Evolutionary conservation across 1,140 invertebrate species (phyloP), one percentile per base, ranked within the genome.

Genomic region (Uloborus diversus): DNA sequence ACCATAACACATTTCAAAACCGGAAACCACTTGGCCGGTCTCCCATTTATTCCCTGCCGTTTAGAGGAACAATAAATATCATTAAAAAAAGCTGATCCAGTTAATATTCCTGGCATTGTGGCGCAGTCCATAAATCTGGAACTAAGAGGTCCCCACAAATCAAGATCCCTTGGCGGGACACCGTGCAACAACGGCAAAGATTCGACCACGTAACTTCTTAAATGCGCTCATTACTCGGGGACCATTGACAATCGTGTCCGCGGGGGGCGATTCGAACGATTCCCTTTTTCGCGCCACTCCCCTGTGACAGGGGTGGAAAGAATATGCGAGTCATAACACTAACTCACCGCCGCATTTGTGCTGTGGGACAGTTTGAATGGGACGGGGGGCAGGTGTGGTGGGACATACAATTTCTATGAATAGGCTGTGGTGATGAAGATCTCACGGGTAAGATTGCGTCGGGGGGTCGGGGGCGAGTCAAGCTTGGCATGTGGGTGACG

Each of bases 261-360:
- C 9, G 37, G 37, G 37, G 37, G 37, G 9, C 17, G 37, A 13
- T 9, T 42, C 37, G 17, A 17, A 42, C 37, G 17, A 9, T 42
- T 17, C 37, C 17, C 37, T 42, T 13, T 42, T 42, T 23, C 33
- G 35, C 33, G 42, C 61, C 33, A n/a, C n/a, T 64, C 33, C n/a
- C 37, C 23, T 13, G 7, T 9, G 3, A 11, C 23, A 30, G 64
- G 30, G 30, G 51, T 5, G 27, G 23, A 49, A 66, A 66, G 35
- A 66, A 27, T 66, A 9, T 27, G 35, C 51, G 35, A 49, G 64
- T 28, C 28, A 66, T 66, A 66, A 66, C 64, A 66, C 64, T 66
- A 66, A 66, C 64, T 66, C 64, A 66, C 42, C 64, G 64, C 20
- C 9, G n/a, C 64, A 30, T 49, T 66, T 51, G 42, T 66, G 37